Evolutionary conservation across 2,888 invertebrate species (phyloP).

Genomic region (Drosophila tanythrix): DNA sequence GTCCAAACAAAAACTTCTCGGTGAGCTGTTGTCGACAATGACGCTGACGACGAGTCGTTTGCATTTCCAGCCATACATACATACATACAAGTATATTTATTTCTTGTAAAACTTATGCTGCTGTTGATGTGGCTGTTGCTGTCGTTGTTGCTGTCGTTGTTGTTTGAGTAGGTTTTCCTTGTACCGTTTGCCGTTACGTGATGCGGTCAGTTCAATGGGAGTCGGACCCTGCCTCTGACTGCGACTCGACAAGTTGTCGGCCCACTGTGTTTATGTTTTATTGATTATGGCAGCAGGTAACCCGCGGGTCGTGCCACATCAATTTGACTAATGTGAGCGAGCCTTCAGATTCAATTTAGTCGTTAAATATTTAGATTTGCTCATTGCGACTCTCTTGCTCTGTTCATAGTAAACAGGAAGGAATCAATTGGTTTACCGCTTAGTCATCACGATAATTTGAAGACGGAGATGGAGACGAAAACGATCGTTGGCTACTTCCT

Average conservation of each 20-base stretch:
- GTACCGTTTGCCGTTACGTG: slow-evolving; percentile 74
- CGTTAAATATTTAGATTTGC: slow-evolving; percentile 78
- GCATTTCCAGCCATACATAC: slow-evolving; percentile 24
- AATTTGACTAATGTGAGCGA: slow-evolving; percentile 76
- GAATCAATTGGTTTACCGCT: slow-evolving; percentile 79
- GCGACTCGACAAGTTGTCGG: slow-evolving; percentile 45
- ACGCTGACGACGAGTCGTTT: slow-evolving; percentile 36
- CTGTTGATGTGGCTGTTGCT: slow-evolving; percentile 22
- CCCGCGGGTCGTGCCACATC: slow-evolving; percentile 52
- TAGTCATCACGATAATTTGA: slow-evolving; percentile 62
- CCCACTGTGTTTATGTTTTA: slow-evolving; percentile 75
- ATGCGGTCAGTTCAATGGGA: slow-evolving; percentile 63
- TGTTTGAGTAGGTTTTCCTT: slow-evolving; percentile 47
- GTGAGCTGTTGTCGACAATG: slow-evolving; percentile 42
- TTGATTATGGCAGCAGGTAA: slow-evolving; percentile 69
- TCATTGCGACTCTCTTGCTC: slow-evolving; percentile 20
- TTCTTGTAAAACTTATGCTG: slow-evolving; percentile 10
- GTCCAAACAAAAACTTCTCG: slow-evolving; percentile 59
- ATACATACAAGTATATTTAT: slow-evolving; percentile 9
- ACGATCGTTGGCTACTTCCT: slow-evolving; percentile 58
- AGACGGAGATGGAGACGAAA: slow-evolving; percentile 30
- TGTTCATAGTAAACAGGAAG: slow-evolving; percentile 64
- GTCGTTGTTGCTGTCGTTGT: slow-evolving; percentile 13
- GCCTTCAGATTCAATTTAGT: slow-evolving; percentile 80
- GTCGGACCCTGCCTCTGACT: slow-evolving; percentile 12